Conservation (phyloP, 2,888 invertebrate species). For the Volucella inflata region DNA sequence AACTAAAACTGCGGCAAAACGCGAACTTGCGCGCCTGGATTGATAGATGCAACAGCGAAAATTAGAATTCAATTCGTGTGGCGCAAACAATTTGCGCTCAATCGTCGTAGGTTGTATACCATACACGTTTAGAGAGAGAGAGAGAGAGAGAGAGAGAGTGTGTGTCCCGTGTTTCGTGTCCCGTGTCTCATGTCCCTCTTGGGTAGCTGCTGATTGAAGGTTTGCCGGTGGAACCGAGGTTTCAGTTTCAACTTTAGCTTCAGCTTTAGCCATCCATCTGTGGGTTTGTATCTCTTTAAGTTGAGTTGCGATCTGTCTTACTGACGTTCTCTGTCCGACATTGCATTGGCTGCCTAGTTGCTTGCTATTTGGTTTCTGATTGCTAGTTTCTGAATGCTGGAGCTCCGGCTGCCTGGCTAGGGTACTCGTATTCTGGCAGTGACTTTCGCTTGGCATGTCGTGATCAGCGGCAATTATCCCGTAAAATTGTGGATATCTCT, state of each 20-base stretch:
- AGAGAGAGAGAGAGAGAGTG: background rate
- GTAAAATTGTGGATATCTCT: slow-evolving; percentile 75
- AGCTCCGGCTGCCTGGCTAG: slow-evolving; percentile 19
- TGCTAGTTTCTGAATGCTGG: background rate
- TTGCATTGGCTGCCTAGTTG: background rate
- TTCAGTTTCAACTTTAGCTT: slow-evolving; percentile 23
- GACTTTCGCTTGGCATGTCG: slow-evolving; percentile 75
- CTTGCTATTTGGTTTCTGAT: no score
- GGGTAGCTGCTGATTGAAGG: slow-evolving; percentile 65
- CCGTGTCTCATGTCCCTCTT: slow-evolving; percentile 51
- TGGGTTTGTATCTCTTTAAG: slow-evolving; percentile 51
- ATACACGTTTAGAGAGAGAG: slow-evolving; percentile 4
- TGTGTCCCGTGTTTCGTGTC: background rate
- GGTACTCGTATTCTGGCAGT: slow-evolving; percentile 44
- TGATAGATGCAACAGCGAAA: slow-evolving; percentile 69
- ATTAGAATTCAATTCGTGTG: slow-evolving; percentile 75
- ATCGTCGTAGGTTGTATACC: slow-evolving; percentile 60
- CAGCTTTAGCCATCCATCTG: slow-evolving; percentile 62
- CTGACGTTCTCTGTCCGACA: slow-evolving; percentile 53
- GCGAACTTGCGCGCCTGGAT: slow-evolving; percentile 23
- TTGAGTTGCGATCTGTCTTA: slow-evolving; percentile 64
- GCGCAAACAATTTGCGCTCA: slow-evolving; percentile 73
- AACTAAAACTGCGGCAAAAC: slow-evolving; percentile 6
- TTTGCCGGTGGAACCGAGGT: slow-evolving; percentile 38
- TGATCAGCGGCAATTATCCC: slow-evolving; percentile 75